Percentiles rank a stretch among this genome's conserved stretches.
Conservation (phyloP, 2,888 invertebrate species). For the Watsonalla binaria region DNA sequence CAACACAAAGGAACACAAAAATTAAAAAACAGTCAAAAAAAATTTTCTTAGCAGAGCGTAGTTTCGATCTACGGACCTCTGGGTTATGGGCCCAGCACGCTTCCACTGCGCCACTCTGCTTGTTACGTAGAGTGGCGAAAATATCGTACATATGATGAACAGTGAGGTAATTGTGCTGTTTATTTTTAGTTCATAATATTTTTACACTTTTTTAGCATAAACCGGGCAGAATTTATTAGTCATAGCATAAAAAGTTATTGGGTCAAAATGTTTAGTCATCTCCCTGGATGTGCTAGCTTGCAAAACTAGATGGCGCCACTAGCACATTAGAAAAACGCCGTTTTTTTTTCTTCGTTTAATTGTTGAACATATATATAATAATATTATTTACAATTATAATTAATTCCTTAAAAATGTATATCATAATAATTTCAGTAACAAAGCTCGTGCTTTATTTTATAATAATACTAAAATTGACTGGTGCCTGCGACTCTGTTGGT, state of each 20-base stretch:
- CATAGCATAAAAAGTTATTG: too few relatives aligned
- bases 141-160: conserved; percentile 2
- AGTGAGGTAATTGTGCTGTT: background rate
- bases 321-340: background rate
- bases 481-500: too few relatives aligned
- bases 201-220: too few relatives aligned
- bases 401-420: too few relatives aligned
- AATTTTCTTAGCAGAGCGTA: conserved; percentile 81
- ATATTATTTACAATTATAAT: too few relatives aligned
- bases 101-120: conserved; percentile 91
- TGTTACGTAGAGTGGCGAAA: conserved; percentile 8
- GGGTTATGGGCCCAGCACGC: conserved; percentile 91
- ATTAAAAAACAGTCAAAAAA: conserved; percentile 4
- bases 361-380: too few relatives aligned
- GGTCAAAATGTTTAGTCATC: background rate
- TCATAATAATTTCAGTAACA: too few relatives aligned
- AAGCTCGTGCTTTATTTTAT: too few relatives aligned
- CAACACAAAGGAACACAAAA: background rate
- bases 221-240: too few relatives aligned
- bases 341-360: too few relatives aligned
- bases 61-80: conserved; percentile 94
- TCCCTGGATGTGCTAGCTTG: background rate
- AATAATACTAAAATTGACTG: too few relatives aligned
- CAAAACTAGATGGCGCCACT: background rate
- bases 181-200: background rate